phyloP scores from a whole-genome alignment of 2,797 vertebrate genomes.

The Neostethus bicornis region DNA sequence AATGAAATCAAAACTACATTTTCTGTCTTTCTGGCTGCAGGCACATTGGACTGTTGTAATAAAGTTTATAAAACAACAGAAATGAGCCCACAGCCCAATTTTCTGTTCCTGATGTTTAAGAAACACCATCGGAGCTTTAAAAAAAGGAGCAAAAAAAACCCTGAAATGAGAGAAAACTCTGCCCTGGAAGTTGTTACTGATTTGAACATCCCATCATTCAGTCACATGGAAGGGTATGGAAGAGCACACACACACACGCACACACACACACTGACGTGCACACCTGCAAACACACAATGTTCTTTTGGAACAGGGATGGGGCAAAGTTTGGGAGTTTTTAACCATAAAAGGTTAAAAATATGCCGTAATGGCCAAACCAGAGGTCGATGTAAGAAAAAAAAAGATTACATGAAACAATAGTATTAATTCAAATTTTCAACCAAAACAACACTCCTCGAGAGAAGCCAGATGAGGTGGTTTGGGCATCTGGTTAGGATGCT shows the following conservation, averaged over 20 bases:
- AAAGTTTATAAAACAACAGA: slow-evolving; percentile 41
- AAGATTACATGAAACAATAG: no score
- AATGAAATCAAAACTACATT: slow-evolving; percentile 35
- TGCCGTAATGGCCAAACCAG: no score
- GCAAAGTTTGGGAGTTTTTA: no score
- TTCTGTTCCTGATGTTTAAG: slow-evolving; percentile 48
- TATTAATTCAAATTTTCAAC: no score
- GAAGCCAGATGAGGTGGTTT: no score
- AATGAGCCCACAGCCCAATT: slow-evolving; percentile 52
- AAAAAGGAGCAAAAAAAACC: slow-evolving; percentile 39
- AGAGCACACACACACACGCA: slow-evolving; percentile 41
- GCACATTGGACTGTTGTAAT: slow-evolving; percentile 46
- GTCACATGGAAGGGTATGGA: slow-evolving; percentile 42
- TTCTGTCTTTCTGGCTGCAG: slow-evolving; percentile 50
- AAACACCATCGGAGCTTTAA: slow-evolving; percentile 46
- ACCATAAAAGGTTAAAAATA: no score
- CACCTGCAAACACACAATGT: slow-evolving; percentile 45
- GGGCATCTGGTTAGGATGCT: no score
- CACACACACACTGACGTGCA: slow-evolving; percentile 36
- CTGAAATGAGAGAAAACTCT: slow-evolving; percentile 22
- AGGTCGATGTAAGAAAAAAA: no score
- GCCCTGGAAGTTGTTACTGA: slow-evolving; percentile 61
- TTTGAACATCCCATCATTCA: slow-evolving; percentile 17
- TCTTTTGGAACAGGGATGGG: slow-evolving; percentile 14
- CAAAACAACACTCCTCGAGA: no score